Evolutionary conservation across 2,888 invertebrate genomes (phyloP).

Genomic region (Drosophila borborema): DNA sequence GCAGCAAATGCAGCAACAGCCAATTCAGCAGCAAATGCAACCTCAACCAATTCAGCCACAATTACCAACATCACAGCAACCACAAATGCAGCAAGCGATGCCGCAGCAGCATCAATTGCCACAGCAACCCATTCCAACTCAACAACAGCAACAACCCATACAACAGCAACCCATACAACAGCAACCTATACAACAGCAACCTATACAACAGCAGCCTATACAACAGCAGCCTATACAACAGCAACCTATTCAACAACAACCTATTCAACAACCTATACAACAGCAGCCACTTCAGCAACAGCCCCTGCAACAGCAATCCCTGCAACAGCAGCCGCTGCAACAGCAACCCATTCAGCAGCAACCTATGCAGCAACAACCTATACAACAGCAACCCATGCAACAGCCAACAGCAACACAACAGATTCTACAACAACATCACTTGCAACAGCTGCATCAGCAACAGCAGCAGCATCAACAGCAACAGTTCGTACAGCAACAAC

Average conservation of each 20-base stretch:
- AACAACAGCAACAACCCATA: slow-evolving; percentile 22
- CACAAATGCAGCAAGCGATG: slow-evolving; percentile 64
- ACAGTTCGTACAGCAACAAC: slow-evolving; percentile 86
- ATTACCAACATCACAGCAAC: slow-evolving; percentile 41
- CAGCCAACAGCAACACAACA: slow-evolving; percentile 53
- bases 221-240: slow-evolving; percentile 53
- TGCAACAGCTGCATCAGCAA: slow-evolving; percentile 41
- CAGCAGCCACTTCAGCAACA: slow-evolving; percentile 50
- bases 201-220: slow-evolving; percentile 35
- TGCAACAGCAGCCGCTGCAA: slow-evolving; percentile 47
- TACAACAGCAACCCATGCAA: slow-evolving; percentile 66
- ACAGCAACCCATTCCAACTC: slow-evolving; percentile 74
- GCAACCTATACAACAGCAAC: slow-evolving; percentile 47
- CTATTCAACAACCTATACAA: slow-evolving; percentile 45
- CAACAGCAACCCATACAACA: slow-evolving; percentile 29
- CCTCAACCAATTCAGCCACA: slow-evolving; percentile 54
- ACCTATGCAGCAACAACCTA: slow-evolving; percentile 48
- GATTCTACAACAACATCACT: slow-evolving; percentile 71
- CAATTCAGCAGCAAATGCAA: slow-evolving; percentile 72
- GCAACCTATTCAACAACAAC: slow-evolving; percentile 57
- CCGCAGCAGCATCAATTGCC: slow-evolving; percentile 46
- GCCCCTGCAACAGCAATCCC: slow-evolving; percentile 52
- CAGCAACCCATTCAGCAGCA: slow-evolving; percentile 42
- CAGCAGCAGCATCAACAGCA: slow-evolving; percentile 83
- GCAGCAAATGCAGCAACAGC: slow-evolving; percentile 33